Base-by-base conservation (phyloP, 1,140 invertebrate genomes). In the Rhizoglyphus robini region DNA sequence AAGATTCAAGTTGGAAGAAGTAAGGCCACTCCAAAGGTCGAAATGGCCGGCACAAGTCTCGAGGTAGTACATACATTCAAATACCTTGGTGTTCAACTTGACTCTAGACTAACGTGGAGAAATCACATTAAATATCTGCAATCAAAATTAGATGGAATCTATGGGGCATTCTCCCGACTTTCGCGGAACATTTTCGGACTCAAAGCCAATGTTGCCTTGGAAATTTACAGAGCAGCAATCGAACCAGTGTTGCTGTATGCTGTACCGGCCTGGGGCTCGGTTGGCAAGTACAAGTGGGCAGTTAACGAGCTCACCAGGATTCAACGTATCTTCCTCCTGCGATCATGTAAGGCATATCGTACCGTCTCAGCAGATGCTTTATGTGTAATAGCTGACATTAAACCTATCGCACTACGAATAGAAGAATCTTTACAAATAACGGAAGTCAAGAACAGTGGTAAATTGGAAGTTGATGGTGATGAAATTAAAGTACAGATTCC, bases 161-260 rank as follows among this genome's bases (percentile, higher is more conserved):
- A 13, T 5, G 11, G 57, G 11, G 15, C 4, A 38, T 13, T 63
- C 5, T 4, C n/a, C 8, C 8, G 36, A 4, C 57, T 23, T 4
- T 27, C 41, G 4, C 11, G 61, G 18, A 38, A 38, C 5, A 4
- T 11, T 11, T 63, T 34, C 41, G 61, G 57, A 18, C 4, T 49
- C 5, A 23, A 18, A 13, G 8, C 61, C 18, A 18, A 60, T 1
- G 20, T 63, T 30, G 3, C 2, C 3, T 27, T 4, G 32, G 29
- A 18, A 4, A 63, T 63, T 1, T 63, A 63, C n/a, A 18, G 2
- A 2, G 4, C 4, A 15, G 61, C 46, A 13, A 13, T 63, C 4
- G 61, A 63, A 49, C 61, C 61, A 4, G 57, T 63, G 11, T 15
- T 63, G n/a, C 5, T 25, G 13, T 63, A 63, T 23, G 49, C 61